Evolutionary conservation across 53 echinoderm and acorn worm species (phyloP).

Genomic region (Actinopyga echinites): DNA sequence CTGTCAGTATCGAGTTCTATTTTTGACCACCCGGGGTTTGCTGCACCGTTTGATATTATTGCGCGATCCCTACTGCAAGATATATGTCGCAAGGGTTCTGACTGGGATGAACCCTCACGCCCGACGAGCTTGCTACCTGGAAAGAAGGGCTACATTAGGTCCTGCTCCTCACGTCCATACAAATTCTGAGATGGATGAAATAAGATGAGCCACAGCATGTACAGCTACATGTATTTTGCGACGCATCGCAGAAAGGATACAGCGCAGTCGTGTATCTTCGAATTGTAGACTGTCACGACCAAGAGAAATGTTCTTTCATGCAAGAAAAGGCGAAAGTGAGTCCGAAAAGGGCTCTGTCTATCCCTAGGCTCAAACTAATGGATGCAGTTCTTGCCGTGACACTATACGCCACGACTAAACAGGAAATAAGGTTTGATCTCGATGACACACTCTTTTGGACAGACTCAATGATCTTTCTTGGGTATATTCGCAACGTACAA

Average conservation of each 20-base stretch:
- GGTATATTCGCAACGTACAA: constrained; percentile 44
- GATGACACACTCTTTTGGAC: constrained; percentile 42
- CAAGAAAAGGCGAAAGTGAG: constrained; percentile 55
- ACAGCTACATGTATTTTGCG: constrained; percentile 59
- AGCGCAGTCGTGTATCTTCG: constrained; percentile 52
- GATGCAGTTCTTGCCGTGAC: constrained; percentile 47
- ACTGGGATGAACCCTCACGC: constrained; percentile 43
- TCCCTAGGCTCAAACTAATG: constrained; percentile 52
- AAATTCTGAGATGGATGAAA: constrained; percentile 41
- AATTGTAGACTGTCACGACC: neutral
- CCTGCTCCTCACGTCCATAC: neutral
- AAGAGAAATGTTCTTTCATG: constrained; percentile 24
- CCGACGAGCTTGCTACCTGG: constrained; percentile 29
- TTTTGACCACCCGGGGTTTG: constrained; percentile 61
- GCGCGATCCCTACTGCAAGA: constrained; percentile 42
- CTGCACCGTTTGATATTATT: constrained; percentile 47
- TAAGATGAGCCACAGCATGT: neutral
- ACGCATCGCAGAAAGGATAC: constrained; percentile 52
- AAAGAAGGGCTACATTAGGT: constrained; percentile 34
- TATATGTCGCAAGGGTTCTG: constrained; percentile 36
- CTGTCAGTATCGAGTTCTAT: constrained; percentile 63
- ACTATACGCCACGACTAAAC: constrained; percentile 22
- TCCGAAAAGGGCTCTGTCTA: constrained; percentile 42
- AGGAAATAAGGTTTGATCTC: constrained; percentile 21
- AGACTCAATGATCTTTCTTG: constrained; percentile 48